Conservation (phyloP, 2,113 vertebrate species). For the Chaetorhynchus papuensis region DNA sequence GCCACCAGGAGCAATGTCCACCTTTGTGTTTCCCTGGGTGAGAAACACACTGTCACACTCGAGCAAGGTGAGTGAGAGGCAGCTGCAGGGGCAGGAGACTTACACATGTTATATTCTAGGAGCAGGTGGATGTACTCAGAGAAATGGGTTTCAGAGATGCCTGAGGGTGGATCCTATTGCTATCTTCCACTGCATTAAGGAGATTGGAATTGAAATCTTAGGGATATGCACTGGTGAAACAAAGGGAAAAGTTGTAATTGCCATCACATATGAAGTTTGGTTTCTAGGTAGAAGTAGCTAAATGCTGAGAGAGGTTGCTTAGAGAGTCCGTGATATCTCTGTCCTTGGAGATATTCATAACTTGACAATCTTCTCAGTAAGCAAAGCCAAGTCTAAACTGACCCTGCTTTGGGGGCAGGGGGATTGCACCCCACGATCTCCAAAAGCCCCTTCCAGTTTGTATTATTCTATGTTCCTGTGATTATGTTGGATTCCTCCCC, state of each 20-base stretch:
- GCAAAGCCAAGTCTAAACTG: background rate
- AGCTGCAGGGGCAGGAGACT: background rate
- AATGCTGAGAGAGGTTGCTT: background rate
- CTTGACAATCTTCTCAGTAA: background rate
- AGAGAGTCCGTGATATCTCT: background rate
- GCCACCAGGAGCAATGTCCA: background rate
- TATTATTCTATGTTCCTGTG: background rate
- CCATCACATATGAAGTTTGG: background rate
- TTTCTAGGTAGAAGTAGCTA: background rate
- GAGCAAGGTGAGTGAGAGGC: background rate
- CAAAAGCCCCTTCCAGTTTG: background rate
- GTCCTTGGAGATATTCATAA: background rate
- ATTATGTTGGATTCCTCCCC: rapidly evolving
- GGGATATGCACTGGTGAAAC: background rate
- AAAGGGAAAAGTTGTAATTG: background rate
- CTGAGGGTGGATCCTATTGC: background rate
- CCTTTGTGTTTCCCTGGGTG: background rate
- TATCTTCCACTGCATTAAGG: background rate
- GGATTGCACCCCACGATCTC: background rate
- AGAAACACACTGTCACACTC: background rate
- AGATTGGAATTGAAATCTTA: background rate
- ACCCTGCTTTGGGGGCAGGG: background rate
- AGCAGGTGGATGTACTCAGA: background rate
- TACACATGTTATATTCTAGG: too few relatives aligned
- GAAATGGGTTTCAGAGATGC: background rate